Evolutionary conservation across 1,140 invertebrate species (phyloP).

Genomic region (Tetramorium simillimum): DNA sequence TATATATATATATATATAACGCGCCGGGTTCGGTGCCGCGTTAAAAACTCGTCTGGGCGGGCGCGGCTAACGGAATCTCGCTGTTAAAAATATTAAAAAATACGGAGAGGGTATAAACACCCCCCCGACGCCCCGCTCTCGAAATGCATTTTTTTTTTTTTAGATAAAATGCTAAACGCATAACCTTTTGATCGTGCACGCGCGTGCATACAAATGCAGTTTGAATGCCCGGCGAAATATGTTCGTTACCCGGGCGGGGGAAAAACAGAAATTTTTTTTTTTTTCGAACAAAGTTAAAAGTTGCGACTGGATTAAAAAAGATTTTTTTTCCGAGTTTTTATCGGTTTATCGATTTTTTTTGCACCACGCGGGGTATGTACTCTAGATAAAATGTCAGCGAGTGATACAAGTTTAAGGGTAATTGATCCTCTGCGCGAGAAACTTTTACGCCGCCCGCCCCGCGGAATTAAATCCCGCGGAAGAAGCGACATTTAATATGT

Average conservation of each 20-base stretch:
- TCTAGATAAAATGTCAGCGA: neutral
- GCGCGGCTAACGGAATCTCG: neutral
- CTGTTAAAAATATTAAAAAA: neutral
- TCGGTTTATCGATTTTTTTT: slow-evolving; percentile 17
- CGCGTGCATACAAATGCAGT: neutral
- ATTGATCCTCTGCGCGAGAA: neutral
- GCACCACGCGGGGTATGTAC: too few species aligned
- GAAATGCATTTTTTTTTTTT: neutral
- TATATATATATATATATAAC: too few species aligned
- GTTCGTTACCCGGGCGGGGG: neutral
- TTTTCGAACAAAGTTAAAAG: neutral
- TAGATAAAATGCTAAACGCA: neutral
- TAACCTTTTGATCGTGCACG: neutral
- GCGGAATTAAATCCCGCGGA: slow-evolving; percentile 10
- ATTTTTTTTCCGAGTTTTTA: neutral
- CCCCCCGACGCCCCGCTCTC: too few species aligned
- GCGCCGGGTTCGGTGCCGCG: neutral
- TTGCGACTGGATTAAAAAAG: neutral
- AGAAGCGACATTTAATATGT: slow-evolving; percentile 10
- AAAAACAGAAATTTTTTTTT: too few species aligned
- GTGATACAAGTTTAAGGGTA: neutral
- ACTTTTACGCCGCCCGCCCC: neutral
- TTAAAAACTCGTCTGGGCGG: slow-evolving; percentile 30
- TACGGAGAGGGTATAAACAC: neutral
- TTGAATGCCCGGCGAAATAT: neutral